Base-by-base conservation (phyloP, 2,797 vertebrate species). In the Urophycis tenuis region DNA sequence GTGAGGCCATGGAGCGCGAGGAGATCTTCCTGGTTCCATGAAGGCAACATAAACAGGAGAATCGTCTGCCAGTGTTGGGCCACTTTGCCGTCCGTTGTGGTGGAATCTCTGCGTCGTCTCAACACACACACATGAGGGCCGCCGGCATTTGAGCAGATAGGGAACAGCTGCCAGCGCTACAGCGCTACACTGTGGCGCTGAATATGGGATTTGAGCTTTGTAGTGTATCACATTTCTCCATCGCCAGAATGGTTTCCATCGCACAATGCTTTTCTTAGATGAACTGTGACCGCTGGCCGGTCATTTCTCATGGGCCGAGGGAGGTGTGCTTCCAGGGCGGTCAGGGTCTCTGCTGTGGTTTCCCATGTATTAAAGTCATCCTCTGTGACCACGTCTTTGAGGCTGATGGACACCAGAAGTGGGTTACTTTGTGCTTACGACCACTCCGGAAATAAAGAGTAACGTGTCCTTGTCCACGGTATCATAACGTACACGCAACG, bases 271-370 rank as follows among this genome's bases (percentile, higher is more conserved):
- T 87, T 75, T 78, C 85, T 87, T 78, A 77, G 84, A 76, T 90
- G 88, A 91, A 77, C 91, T 85, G 80, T 88, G 86, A 88, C 85
- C 87, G 75, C 73, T 45, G 49, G 81, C 82, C 84, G 84, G 25
- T 29, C 77, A 78, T 88, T 83, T 87, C 79, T 82, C 84, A 71
- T 86, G 85, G 80, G 83, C 87, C 1, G n/a, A 5, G 64, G 33
- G 34, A 22, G 22, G 72, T 29, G 72, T 39, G 34, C 34, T 49
- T 12, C 45, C 17, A 22, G 45, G 45, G 45, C 22, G 45, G 45
- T 49, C 45, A 15, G 45, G 36, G 36, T 11, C 10, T 86, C 75
- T 87, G 6, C 5, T 11, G 14, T 2, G 29, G 22, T 86, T 88
- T 90, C 85, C 86, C 84, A 89, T 39, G n/a, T 78, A 74, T 74